Percentiles rank a stretch among this genome's conserved stretches.
Evolutionary conservation across 2,113 vertebrate species (phyloP).

Genomic region (Eurypyga helias): DNA sequence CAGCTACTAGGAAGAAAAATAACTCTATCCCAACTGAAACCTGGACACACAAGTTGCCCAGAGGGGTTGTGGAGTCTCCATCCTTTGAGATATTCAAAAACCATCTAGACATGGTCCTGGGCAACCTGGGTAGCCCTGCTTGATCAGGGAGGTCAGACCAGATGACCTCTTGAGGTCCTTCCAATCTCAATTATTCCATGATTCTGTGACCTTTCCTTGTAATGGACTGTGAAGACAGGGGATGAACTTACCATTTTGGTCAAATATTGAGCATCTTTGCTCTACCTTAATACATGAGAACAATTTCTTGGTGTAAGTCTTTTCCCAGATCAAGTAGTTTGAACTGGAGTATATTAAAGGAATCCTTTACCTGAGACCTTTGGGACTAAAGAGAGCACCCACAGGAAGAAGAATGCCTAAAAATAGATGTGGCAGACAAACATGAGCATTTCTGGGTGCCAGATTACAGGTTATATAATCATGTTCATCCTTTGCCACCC

Average conservation of each 20-base stretch:
- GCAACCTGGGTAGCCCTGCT: background rate
- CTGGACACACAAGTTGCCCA: too few species aligned
- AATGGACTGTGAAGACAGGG: background rate
- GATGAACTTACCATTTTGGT: background rate
- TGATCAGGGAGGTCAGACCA: background rate
- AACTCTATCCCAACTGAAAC: too few species aligned
- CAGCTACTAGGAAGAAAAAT: too few species aligned
- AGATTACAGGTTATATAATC: background rate
- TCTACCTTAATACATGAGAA: background rate
- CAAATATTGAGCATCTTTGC: background rate
- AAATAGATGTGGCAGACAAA: background rate
- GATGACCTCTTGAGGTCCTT: background rate
- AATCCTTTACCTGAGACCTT: background rate
- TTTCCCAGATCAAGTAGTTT: background rate
- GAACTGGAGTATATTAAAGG: background rate
- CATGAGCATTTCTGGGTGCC: background rate
- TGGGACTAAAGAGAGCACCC: background rate
- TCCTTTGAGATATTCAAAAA: background rate
- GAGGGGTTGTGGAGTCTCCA: too few species aligned
- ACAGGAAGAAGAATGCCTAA: background rate
- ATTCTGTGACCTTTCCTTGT: background rate
- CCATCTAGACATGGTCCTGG: background rate
- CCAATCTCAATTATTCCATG: background rate
- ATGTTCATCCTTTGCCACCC: background rate
- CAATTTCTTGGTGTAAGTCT: background rate